phyloP scores from a whole-genome alignment of 2,888 invertebrate species.

The Platynereis dumerilii region DNA sequence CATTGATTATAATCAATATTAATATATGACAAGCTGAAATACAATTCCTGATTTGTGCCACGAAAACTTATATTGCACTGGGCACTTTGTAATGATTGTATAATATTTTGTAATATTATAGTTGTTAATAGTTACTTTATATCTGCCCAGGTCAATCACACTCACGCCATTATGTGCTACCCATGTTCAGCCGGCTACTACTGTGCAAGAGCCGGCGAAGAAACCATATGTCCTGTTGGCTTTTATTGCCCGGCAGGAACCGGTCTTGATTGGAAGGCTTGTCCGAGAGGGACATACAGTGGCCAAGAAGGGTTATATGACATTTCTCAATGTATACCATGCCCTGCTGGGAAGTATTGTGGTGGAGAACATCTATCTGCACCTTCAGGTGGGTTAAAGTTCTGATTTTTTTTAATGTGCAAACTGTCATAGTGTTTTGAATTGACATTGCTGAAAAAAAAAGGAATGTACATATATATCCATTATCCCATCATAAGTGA shows the following conservation, averaged over 20 bases:
- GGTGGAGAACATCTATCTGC: constrained; percentile 50
- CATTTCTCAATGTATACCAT: constrained; percentile 53
- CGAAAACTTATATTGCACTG: too few species aligned
- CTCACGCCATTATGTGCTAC: constrained; percentile 53
- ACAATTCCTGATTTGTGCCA: too few species aligned
- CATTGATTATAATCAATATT: too few species aligned
- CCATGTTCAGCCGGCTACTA: constrained; percentile 58
- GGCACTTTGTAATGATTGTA: too few species aligned
- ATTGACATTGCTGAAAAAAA: too few species aligned
- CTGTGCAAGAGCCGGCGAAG: constrained; percentile 49
- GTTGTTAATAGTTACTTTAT: too few species aligned
- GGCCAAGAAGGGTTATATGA: constrained; percentile 48
- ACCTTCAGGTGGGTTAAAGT: constrained; percentile 45
- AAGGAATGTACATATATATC: too few species aligned
- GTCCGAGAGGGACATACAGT: constrained; percentile 59
- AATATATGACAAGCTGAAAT: too few species aligned
- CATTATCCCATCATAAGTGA: too few species aligned
- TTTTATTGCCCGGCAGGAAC: constrained; percentile 59
- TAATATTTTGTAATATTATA: too few species aligned
- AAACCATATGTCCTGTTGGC: constrained; percentile 51
- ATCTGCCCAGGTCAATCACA: constrained; percentile 53
- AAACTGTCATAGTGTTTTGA: too few species aligned
- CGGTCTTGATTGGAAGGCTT: constrained; percentile 54
- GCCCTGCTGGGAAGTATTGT: constrained; percentile 56
- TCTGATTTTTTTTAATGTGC: too few species aligned